These are phyloP conservation scores for Fistularia tabacaria DNA, from an alignment of 2,797 vertebrate species.

Conservation along the genomic window DNA sequence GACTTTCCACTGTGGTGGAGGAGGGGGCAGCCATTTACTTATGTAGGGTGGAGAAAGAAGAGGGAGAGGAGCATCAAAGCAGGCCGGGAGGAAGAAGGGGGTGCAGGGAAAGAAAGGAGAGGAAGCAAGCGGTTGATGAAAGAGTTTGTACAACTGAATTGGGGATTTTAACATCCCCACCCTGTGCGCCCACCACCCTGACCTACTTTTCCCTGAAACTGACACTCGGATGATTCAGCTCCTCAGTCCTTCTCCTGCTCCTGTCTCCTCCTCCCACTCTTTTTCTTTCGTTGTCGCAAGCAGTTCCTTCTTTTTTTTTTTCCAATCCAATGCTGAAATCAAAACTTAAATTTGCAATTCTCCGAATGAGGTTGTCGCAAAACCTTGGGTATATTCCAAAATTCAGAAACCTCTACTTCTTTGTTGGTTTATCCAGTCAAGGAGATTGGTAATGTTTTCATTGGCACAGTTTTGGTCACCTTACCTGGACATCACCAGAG, in stretches of 20 bases:
- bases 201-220: constrained; percentile 50
- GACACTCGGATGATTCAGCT: constrained; percentile 59
- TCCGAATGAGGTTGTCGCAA: too few relatives aligned
- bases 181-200: constrained; percentile 34
- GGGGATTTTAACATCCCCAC: constrained; percentile 39
- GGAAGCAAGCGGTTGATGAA: constrained; percentile 20
- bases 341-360: too few relatives aligned
- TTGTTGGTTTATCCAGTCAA: too few relatives aligned
- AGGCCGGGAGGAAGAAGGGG: constrained; percentile 2
- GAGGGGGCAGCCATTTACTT: constrained; percentile 51
- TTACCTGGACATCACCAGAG: too few relatives aligned
- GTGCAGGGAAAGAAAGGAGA: constrained; percentile 1
- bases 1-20: constrained; percentile 29
- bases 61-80: constrained; percentile 16
- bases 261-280: background rate
- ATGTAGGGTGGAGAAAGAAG: constrained; percentile 19
- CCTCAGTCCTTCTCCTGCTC: constrained; percentile 26
- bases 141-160: constrained; percentile 24
- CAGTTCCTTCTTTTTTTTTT: too few relatives aligned
- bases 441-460: too few relatives aligned
- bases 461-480: too few relatives aligned
- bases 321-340: too few relatives aligned
- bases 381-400: too few relatives aligned
- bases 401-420: too few relatives aligned
- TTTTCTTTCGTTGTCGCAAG: too few relatives aligned